A percentile compares a stretch with the other conserved stretches of the same genome.
phyloP scores from a whole-genome alignment of 2,888 invertebrate genomes.

The Cerceris rybyensis region DNA sequence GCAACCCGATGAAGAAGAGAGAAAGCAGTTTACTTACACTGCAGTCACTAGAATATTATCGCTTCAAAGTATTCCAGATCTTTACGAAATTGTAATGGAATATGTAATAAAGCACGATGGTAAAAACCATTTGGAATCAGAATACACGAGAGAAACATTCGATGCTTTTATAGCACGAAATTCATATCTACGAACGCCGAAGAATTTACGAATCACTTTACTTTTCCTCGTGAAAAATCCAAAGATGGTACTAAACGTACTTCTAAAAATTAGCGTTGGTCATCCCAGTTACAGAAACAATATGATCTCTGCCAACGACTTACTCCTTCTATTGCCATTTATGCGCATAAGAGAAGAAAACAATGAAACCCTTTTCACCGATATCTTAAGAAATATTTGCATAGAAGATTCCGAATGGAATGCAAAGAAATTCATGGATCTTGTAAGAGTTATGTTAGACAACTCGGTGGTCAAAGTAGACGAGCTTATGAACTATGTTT shows the following conservation, averaged over 20 bases:
- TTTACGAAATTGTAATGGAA: slow-evolving; percentile 67
- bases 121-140: slow-evolving; percentile 60
- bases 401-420: slow-evolving; percentile 63
- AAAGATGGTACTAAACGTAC: slow-evolving; percentile 64
- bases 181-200: slow-evolving; percentile 54
- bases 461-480: slow-evolving; percentile 50
- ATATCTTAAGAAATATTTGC: slow-evolving; percentile 53
- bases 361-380: slow-evolving; percentile 54
- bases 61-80: slow-evolving; percentile 53
- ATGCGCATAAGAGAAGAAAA: slow-evolving; percentile 63
- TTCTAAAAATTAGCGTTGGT: slow-evolving; percentile 73
- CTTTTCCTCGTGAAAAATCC: slow-evolving; percentile 69
- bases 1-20: slow-evolving; percentile 52
- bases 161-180: slow-evolving; percentile 65
- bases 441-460: slow-evolving; percentile 56
- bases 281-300: slow-evolving; percentile 61
- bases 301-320: slow-evolving; percentile 68
- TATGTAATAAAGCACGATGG: slow-evolving; percentile 70
- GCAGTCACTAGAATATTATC: slow-evolving; percentile 60
- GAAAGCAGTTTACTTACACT: slow-evolving; percentile 53
- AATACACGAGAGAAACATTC: slow-evolving; percentile 64
- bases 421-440: slow-evolving; percentile 62
- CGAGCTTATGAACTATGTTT: slow-evolving; percentile 70
- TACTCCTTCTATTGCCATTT: slow-evolving; percentile 67
- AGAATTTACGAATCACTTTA: slow-evolving; percentile 48